phyloP scores from a whole-genome alignment of 2,113 vertebrate genomes.

The Pseudopipra pipra region DNA sequence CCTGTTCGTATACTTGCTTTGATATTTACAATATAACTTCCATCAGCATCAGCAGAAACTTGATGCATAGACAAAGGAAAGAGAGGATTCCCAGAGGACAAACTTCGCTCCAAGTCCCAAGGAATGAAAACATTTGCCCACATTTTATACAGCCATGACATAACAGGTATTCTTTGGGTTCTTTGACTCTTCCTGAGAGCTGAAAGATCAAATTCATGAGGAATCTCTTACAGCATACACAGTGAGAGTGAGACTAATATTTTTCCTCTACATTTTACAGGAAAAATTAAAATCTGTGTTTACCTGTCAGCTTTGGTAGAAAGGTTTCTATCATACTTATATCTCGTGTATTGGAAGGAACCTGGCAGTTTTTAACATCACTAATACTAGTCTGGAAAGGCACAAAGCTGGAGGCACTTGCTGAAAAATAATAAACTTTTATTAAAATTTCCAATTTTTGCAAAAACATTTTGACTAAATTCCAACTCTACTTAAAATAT shows the following conservation, averaged over 20 bases:
- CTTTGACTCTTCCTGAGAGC: neutral
- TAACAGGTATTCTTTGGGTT: neutral
- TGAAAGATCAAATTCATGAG: neutral
- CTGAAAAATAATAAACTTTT: conserved; percentile 39
- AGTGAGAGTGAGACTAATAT: neutral
- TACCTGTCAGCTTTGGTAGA: neutral
- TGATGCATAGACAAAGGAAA: neutral
- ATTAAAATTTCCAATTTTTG: conserved; percentile 11
- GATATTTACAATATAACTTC: neutral
- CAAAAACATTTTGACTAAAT: conserved; percentile 19
- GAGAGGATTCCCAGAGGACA: neutral
- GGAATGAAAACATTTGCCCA: neutral
- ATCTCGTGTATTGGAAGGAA: neutral
- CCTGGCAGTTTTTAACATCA: neutral
- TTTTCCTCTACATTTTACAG: neutral
- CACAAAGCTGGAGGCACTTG: neutral
- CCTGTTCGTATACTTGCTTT: neutral
- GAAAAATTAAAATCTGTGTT: neutral
- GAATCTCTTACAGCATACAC: neutral
- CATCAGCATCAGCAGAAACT: neutral
- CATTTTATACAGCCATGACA: neutral
- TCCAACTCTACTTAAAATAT: conserved; percentile 1
- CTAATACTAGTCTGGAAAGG: neutral
- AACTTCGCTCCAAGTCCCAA: neutral
- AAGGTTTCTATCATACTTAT: conserved; percentile 15